Base-by-base conservation (phyloP, 2,888 invertebrate species). In the Drosophila stalkeri region DNA sequence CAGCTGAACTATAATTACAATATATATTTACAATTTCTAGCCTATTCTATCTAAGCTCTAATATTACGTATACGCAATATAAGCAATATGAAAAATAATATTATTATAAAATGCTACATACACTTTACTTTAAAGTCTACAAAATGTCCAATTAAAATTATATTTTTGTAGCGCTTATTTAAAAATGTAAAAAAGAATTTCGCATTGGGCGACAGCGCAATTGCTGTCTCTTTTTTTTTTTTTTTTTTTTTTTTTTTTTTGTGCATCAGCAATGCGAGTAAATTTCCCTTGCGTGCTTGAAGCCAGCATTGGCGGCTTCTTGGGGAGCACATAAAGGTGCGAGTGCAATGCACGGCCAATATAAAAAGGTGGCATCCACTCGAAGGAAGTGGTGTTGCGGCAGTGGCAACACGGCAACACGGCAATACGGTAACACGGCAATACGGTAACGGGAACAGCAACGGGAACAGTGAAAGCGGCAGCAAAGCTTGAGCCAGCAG, bases 311-410 rank as follows among this genome's bases (percentile, higher is more conserved):
- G 57, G 52, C 71, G 62, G 16, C 71, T 62, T 81, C 84, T 72
- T 67, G 57, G 66, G 86, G 72, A 70, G 55, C 57, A 49, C 68
- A 51, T 44, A 52, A 46, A 63, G 33, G 60, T 20, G 51, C 65
- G 70, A 86, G 81, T 81, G 86, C 81, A 81, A 69, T 81, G 81
- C 81, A 66, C 84, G 64, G 41, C 71, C 57, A 62, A 43, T 43
- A 43, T 31, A 43, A 43, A 56, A 33, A 57, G 37, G 39, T 54
- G 54, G 23, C 54, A 54, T 54, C 54, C 44, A 85, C 37, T 79
- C 64, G 64, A 54, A 54, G 54, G 72, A 79, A 80, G 72, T 85
- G 66, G 35, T 51, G 82, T 55, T 68, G 47, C 61, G 59, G 62
- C 37, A 39, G 4, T 37, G 37, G 16, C n/a, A 27, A 27, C 27